phyloP scores from a whole-genome alignment of 2,888 invertebrate genomes.

The Scrobipalpa costella region DNA sequence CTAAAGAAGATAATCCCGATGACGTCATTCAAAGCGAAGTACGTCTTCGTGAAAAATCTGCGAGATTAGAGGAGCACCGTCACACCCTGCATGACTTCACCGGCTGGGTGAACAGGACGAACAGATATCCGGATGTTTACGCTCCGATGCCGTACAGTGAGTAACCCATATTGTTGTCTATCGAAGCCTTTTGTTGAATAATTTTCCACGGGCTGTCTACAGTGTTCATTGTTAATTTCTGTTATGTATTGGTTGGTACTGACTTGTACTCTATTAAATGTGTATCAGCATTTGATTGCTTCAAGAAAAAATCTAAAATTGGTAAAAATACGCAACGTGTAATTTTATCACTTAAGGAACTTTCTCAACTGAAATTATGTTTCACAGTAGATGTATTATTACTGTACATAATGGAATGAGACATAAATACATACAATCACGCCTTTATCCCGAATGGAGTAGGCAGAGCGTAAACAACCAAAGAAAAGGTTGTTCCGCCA shows the following conservation, averaged over 20 bases:
- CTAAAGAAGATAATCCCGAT: not conserved
- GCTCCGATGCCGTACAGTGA: constrained; percentile 89
- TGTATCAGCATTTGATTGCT: no score
- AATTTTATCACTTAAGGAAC: no score
- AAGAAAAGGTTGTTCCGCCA: no score
- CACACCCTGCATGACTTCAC: constrained; percentile 66
- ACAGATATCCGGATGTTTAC: constrained; percentile 86
- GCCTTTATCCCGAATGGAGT: no score
- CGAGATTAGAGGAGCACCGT: constrained; percentile 54
- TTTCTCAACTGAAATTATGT: no score
- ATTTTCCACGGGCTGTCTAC: constrained; percentile 30
- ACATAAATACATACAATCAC: no score
- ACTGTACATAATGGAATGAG: no score
- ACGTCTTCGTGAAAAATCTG: constrained; percentile 47
- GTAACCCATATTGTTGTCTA: constrained; percentile 60
- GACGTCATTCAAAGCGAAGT: constrained; percentile 32
- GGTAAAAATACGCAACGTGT: no score
- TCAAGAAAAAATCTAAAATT: no score
- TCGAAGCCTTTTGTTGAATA: constrained; percentile 33
- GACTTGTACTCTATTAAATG: no score
- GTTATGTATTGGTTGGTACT: not conserved
- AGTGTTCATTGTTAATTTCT: constrained; percentile 28
- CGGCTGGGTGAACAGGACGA: constrained; percentile 71
- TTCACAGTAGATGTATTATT: no score
- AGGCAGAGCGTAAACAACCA: no score